These are phyloP conservation scores for Cephus pulcher DNA, from an alignment of 2,888 invertebrate genomes.

Conservation along the genomic window DNA sequence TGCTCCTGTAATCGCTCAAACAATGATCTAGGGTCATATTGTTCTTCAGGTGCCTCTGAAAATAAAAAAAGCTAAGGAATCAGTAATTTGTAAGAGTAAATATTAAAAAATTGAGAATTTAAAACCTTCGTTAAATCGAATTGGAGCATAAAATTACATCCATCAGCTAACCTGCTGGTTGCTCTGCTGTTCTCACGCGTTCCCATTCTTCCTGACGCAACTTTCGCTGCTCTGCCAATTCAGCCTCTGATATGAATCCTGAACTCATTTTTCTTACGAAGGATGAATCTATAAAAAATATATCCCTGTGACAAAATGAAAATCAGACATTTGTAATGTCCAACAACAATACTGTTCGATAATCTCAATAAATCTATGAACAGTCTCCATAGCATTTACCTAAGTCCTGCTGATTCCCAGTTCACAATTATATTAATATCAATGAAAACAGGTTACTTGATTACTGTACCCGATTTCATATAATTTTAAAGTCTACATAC, in stretches of 20 bases:
- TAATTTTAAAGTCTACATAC: background rate
- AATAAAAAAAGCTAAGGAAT: conserved; percentile 33
- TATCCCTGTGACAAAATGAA: background rate
- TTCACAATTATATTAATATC: background rate
- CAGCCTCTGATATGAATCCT: conserved; percentile 90
- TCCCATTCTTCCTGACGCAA: conserved; percentile 97
- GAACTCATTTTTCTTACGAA: conserved; percentile 79
- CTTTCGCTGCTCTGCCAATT: conserved; percentile 83
- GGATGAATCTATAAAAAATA: background rate
- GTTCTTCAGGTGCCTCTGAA: conserved; percentile 89
- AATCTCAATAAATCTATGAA: background rate
- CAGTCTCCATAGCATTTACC: background rate
- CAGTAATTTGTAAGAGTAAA: conserved; percentile 9
- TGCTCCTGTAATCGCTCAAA: conserved; percentile 94
- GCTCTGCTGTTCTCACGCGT: conserved; percentile 88
- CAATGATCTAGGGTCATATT: conserved; percentile 85
- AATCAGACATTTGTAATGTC: background rate
- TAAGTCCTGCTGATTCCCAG: background rate
- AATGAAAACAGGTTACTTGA: background rate
- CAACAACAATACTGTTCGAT: background rate
- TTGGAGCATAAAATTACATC: background rate
- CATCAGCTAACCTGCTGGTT: conserved; percentile 81
- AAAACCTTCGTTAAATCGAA: background rate
- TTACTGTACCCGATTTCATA: background rate
- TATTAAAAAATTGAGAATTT: conserved; percentile 3